Evolutionary conservation across 2,797 vertebrate genomes (phyloP), one percentile per base, ranked within the genome.

Genomic region (Sebastolobus alascanus): DNA sequence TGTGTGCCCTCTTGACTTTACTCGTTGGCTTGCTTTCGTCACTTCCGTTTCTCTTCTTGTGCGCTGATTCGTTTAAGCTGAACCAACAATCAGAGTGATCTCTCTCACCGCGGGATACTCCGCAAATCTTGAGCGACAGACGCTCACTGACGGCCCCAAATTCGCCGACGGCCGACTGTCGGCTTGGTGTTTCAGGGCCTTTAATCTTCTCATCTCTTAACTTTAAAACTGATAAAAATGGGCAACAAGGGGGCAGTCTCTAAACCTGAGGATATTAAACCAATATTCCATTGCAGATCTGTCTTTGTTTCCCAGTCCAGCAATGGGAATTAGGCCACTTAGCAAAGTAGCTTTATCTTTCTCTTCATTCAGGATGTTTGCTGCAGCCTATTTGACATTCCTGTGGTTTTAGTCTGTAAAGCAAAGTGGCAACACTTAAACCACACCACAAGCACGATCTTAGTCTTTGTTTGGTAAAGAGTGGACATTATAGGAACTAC

Each of bases 381-480:
- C 61, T 67, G 68, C 52, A 61, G 58, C 35, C 50, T 79, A 43
- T 64, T 68, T 80, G 43, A 75, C 79, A 55, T 86, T 82, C 73
- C 73, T 6, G n/a, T 68, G 61, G 74, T 75, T 82, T 86, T 4
- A 60, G 31, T 33, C 60, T 37, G 58, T 61, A 35, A 87, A 74
- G 37, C 52, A 68, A 73, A 64, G 50, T 69, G 71, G 60, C 50
- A 72, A 67, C 73, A n/a, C 40, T 68, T 60, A 37, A 33, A 81
- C 66, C 75, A 71, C 87, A 84, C 71, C 73, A 31, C 64, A 55
- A 56, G 52, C 46, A 56, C 8, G 67, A 61, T 81, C 31, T 64
- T 1, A 75, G 56, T 38, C 29, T 77, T 76, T 86, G 79, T 84
- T 55, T 2, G 12, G 54, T 37, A 27, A 60, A 83, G 55, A 79